Conservation (phyloP, 2,888 invertebrate species). For the Polymixis flavicincta region DNA sequence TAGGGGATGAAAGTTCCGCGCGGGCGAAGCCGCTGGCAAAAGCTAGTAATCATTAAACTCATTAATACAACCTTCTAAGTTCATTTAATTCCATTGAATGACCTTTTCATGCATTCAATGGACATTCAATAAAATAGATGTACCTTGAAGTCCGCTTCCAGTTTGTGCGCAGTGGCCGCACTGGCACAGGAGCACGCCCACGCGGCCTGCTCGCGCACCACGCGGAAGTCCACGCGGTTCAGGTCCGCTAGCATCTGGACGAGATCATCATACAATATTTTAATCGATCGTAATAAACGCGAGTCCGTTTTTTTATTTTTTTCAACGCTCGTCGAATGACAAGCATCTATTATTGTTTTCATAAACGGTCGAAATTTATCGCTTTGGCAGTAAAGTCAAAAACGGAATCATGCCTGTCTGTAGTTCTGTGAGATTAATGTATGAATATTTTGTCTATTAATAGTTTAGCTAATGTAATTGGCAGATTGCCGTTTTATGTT, state of each 20-base stretch:
- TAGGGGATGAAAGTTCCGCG: no score
- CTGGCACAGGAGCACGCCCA: slow-evolving; percentile 99
- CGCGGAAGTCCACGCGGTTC: slow-evolving; percentile 99
- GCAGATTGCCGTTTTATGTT: no score
- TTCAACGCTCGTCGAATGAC: not conserved
- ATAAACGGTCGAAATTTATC: not conserved
- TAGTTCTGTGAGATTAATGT: no score
- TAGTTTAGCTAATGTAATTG: no score
- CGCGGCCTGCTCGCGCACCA: slow-evolving; percentile 97
- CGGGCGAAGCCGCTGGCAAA: no score
- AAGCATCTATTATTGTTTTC: not conserved
- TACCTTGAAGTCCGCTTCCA: slow-evolving; percentile 97
- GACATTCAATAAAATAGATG: not conserved
- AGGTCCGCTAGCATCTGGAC: slow-evolving; percentile 98
- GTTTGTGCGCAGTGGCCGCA: slow-evolving; percentile 93
- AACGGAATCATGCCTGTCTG: not conserved
- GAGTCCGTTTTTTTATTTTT: not conserved
- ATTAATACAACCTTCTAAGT: no score
- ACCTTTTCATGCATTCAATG: no score
- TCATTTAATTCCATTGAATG: no score
- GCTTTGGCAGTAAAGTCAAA: not conserved
- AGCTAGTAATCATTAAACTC: no score
- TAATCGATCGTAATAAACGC: not conserved
- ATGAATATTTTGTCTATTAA: no score
- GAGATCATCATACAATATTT: slow-evolving; percentile 81